These are phyloP conservation scores for Sinotaia quadrata DNA, from an alignment of 2,888 invertebrate genomes.

Conservation along the genomic window DNA sequence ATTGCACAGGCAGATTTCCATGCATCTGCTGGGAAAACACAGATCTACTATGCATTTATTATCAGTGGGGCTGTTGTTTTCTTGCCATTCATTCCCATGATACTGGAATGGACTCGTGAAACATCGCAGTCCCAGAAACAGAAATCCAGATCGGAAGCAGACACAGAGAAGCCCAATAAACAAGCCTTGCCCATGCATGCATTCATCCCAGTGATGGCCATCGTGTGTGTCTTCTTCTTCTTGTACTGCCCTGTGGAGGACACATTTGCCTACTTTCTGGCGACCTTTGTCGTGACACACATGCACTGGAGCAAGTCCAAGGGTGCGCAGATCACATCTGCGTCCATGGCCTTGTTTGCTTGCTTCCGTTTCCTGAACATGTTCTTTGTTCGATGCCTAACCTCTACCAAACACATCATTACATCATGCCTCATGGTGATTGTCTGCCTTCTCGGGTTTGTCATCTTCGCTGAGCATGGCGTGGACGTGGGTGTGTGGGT, in stretches of 20 bases:
- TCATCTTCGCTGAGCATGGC: slow-evolving; percentile 29
- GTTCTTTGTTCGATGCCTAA: slow-evolving; percentile 64
- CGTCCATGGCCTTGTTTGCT: slow-evolving; percentile 72
- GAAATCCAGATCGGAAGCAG: slow-evolving; percentile 17
- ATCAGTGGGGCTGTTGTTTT: too few relatives aligned
- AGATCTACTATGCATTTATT: too few relatives aligned
- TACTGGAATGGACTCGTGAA: too few relatives aligned
- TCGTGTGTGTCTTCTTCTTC: slow-evolving; percentile 67
- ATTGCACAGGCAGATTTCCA: too few relatives aligned
- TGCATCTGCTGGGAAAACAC: too few relatives aligned
- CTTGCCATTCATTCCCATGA: too few relatives aligned
- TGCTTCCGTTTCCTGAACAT: slow-evolving; percentile 68
- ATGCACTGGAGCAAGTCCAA: slow-evolving; percentile 58
- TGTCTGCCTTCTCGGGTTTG: slow-evolving; percentile 39
- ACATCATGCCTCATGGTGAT: slow-evolving; percentile 50
- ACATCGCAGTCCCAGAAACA: slow-evolving; percentile 1
- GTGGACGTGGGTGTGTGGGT: slow-evolving; percentile 57
- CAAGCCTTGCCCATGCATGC: slow-evolving; percentile 45
- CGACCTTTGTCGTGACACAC: slow-evolving; percentile 65
- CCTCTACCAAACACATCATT: slow-evolving; percentile 67
- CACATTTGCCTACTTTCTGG: slow-evolving; percentile 66
- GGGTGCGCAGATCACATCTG: slow-evolving; percentile 66
- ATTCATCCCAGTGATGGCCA: slow-evolving; percentile 54
- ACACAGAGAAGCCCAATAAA: slow-evolving; percentile 46
- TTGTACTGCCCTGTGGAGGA: slow-evolving; percentile 70